Percentiles rank a stretch among this genome's conserved stretches.
phyloP scores from a whole-genome alignment of 2,113 vertebrate genomes.

The Daphoenositta chrysoptera region DNA sequence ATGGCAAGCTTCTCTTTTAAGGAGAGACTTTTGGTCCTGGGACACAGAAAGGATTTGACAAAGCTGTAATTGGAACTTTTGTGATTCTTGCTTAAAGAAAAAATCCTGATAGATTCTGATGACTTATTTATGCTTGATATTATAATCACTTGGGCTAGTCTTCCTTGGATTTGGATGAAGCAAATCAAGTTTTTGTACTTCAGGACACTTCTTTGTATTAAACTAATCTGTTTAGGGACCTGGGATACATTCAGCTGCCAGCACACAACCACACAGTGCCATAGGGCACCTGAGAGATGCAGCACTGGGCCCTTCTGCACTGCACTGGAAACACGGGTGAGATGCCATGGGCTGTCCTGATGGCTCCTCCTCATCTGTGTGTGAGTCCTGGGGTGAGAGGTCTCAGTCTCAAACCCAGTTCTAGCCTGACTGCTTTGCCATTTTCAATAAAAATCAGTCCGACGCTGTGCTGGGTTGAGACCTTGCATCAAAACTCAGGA shows the following conservation, averaged over 20 bases:
- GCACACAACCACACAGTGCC: neutral
- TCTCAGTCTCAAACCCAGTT: neutral
- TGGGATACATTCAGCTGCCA: neutral
- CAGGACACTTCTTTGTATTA: neutral
- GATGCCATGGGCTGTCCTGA: neutral
- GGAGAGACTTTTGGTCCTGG: neutral
- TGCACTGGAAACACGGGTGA: neutral
- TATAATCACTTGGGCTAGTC: neutral
- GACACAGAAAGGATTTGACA: neutral
- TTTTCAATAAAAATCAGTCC: neutral
- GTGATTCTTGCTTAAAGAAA: neutral
- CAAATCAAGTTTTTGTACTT: neutral
- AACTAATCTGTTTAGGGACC: neutral
- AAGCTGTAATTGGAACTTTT: neutral
- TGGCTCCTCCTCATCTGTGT: neutral
- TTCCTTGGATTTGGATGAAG: neutral
- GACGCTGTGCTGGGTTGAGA: neutral
- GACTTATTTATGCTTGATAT: neutral
- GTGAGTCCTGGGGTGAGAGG: neutral
- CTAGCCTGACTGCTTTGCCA: neutral
- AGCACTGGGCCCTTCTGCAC: neutral
- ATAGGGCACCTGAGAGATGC: fast-evolving
- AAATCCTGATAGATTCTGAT: neutral
- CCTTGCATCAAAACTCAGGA: neutral
- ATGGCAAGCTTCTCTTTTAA: neutral